phyloP scores from a whole-genome alignment of 2,113 vertebrate genomes.

The Aspiorhynchus laticeps region DNA sequence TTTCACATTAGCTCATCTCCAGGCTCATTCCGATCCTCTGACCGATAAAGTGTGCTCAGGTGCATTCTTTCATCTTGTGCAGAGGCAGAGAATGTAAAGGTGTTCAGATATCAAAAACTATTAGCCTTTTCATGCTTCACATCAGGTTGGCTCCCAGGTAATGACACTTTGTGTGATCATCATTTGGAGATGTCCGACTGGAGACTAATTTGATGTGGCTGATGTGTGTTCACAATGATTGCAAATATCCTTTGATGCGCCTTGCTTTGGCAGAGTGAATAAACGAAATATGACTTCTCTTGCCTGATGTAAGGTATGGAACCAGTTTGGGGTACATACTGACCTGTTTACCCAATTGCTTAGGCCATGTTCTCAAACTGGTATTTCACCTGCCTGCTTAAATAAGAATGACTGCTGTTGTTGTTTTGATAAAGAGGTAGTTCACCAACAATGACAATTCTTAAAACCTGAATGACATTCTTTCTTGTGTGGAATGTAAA shows the following conservation, averaged over 20 bases:
- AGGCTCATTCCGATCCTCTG: constrained; percentile 49
- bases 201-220: constrained; percentile 39
- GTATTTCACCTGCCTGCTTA: not conserved
- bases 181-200: constrained; percentile 19
- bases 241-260: constrained; percentile 14
- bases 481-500: not conserved
- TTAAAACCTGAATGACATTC: no score
- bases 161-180: constrained; percentile 6
- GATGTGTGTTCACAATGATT: constrained; percentile 27
- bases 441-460: not conserved
- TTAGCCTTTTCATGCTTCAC: constrained; percentile 40
- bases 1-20: constrained; percentile 48
- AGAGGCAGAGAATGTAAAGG: constrained; percentile 35
- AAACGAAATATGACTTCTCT: not conserved
- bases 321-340: not conserved
- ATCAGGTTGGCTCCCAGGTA: constrained; percentile 32
- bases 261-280: not conserved
- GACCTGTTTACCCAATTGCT: not conserved
- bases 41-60: constrained; percentile 39
- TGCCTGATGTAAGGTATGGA: constrained; percentile 8
- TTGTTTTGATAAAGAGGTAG: not conserved
- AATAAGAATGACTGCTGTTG: not conserved
- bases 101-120: constrained; percentile 40
- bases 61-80: constrained; percentile 48
- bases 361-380: not conserved